Evolutionary conservation across 2,797 vertebrate species (phyloP).

Genomic region (Triplophysa bombifrons): DNA sequence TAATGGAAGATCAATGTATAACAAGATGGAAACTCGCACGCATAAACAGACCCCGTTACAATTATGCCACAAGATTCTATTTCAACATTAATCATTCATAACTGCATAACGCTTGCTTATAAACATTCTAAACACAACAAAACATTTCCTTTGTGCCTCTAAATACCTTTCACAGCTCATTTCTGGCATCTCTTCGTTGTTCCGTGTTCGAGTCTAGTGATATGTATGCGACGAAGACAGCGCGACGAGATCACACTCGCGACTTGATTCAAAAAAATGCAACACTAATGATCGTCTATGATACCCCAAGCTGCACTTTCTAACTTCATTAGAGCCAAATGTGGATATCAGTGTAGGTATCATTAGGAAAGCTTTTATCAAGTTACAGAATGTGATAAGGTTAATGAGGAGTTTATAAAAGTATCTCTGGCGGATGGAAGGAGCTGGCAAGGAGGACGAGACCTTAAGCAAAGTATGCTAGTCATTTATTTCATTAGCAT

Average conservation of each 20-base stretch:
- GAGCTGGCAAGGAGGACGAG: slow-evolving; percentile 40
- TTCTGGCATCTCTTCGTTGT: slow-evolving; percentile 19
- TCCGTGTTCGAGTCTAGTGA: slow-evolving; percentile 9
- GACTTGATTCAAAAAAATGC: slow-evolving; percentile 15
- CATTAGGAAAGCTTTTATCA: slow-evolving; percentile 58
- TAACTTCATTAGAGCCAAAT: slow-evolving; percentile 54
- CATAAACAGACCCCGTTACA: slow-evolving; percentile 79
- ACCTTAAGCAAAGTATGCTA: slow-evolving; percentile 48
- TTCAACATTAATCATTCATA: slow-evolving; percentile 88
- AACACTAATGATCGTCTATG: slow-evolving; percentile 47
- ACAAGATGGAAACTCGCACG: slow-evolving; percentile 82
- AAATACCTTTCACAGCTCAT: slow-evolving; percentile 50
- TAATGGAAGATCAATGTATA: slow-evolving; percentile 86
- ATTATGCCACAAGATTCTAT: slow-evolving; percentile 78
- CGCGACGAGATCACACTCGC: neutral
- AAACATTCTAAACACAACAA: slow-evolving; percentile 81
- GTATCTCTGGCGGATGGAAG: slow-evolving; percentile 41
- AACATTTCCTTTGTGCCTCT: slow-evolving; percentile 54
- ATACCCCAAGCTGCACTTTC: slow-evolving; percentile 51
- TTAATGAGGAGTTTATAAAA: slow-evolving; percentile 57
- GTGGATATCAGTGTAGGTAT: slow-evolving; percentile 50
- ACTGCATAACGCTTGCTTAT: slow-evolving; percentile 83
- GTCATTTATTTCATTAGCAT: slow-evolving; percentile 52
- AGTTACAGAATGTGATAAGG: slow-evolving; percentile 58
- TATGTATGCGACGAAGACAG: slow-evolving; percentile 26